Evolutionary conservation across 2,113 vertebrate genomes (phyloP).

Genomic region (Dermatemys mawii): DNA sequence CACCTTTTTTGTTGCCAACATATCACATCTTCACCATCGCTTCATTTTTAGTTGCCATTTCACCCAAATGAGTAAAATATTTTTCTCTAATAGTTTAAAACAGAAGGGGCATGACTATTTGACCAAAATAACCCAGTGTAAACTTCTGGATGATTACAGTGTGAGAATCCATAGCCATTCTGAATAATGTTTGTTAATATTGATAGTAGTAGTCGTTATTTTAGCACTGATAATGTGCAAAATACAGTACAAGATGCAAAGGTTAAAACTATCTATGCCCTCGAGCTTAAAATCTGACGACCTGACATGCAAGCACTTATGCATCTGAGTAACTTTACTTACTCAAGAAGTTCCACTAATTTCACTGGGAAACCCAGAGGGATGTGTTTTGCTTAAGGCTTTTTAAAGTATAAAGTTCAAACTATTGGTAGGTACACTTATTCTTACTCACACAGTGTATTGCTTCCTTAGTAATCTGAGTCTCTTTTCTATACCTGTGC

Average conservation of each 20-base stretch:
- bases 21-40: not conserved
- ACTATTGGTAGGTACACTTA: not conserved
- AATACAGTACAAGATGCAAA: not conserved
- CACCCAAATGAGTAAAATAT: not conserved
- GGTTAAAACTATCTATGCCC: not conserved
- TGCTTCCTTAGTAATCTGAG: slow-evolving; percentile 27
- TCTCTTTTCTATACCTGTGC: slow-evolving; percentile 29
- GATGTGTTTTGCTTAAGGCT: not conserved
- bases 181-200: not conserved
- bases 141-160: not conserved
- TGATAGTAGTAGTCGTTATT: not conserved
- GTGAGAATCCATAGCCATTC: not conserved
- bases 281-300: not conserved
- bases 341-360: not conserved
- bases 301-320: not conserved
- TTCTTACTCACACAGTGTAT: slow-evolving; percentile 17
- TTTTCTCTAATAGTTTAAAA: slow-evolving; percentile 7
- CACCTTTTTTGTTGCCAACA: not conserved
- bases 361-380: not conserved
- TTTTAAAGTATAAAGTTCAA: not conserved
- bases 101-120: not conserved
- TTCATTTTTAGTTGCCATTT: slow-evolving; percentile 14
- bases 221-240: not conserved
- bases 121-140: not conserved
- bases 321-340: not conserved